Evolutionary conservation across 1,140 invertebrate genomes (phyloP).

Genomic region (Gonioctena quinquepunctata): DNA sequence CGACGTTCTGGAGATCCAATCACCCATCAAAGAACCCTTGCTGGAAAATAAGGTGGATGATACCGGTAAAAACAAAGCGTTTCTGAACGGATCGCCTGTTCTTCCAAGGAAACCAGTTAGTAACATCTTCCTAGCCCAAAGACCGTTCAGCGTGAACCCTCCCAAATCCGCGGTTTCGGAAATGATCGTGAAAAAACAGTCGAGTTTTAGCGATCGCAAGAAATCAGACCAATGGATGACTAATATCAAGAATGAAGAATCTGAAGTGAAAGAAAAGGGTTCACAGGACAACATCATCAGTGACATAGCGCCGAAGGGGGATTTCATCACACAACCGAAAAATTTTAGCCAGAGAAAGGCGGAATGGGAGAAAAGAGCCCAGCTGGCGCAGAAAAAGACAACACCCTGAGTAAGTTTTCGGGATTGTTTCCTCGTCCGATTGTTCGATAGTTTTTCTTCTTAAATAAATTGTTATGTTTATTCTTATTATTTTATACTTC

Average conservation of each 20-base stretch:
- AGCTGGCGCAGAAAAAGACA: constrained; percentile 62
- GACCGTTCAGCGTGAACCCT: constrained; percentile 39
- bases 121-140: constrained; percentile 41
- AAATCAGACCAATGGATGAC: constrained; percentile 45
- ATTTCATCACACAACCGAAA: constrained; percentile 61
- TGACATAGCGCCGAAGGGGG: constrained; percentile 37
- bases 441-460: too few species aligned
- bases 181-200: constrained; percentile 41
- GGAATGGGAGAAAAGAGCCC: constrained; percentile 73
- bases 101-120: constrained; percentile 24
- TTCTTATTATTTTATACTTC: too few species aligned
- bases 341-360: constrained; percentile 74
- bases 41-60: constrained; percentile 29
- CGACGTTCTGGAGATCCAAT: constrained; percentile 29
- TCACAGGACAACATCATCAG: constrained; percentile 37
- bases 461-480: too few species aligned
- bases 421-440: neutral
- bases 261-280: constrained; percentile 31
- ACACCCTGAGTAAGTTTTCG: neutral
- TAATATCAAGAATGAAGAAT: constrained; percentile 34
- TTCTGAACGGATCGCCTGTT: neutral
- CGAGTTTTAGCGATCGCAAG: constrained; percentile 38
- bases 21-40: constrained; percentile 27
- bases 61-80: constrained; percentile 1
- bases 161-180: constrained; percentile 27